Evolutionary conservation across 2,797 vertebrate genomes (phyloP), one percentile per base, ranked within the genome.

Genomic region (Sebastes alutus): DNA sequence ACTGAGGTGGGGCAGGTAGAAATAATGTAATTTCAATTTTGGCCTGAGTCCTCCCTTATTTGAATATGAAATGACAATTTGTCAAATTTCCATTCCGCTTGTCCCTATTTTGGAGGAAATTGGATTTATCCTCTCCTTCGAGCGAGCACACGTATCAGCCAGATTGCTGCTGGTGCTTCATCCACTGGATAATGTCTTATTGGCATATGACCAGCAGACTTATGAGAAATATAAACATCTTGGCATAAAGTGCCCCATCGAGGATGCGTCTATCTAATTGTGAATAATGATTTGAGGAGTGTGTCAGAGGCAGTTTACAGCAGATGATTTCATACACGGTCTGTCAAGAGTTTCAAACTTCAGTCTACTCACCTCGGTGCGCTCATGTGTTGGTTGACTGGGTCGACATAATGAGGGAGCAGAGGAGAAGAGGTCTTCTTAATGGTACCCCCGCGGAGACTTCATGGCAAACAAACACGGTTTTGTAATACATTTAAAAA

Each of bases 51-150:
- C 32, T 72, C 14, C 54, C 42, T 80, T 82, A 75, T 89, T 86
- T 86, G 22, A 58, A 77, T 78, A 78, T 81, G 75, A 87, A 86
- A 87, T 79, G 59, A 77, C 66, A 59, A 80, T 85, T 91, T 89
- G 63, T 85, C 66, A 71, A 59, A 85, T 87, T 81, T 86, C 35
- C 35, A 55, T 70, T 70, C 20, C 0, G 6, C 74, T 76, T 78
- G 46, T 64, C 33, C 52, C 23, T 55, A 11, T 84, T 81, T 85
- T 64, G n/a, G 55, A 58, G 38, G 32, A 75, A 76, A 87, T 89
- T 64, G 49, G 30, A 80, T 78, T 75, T 5, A 74, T 81, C 65
- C 14, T 82, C 54, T 80, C 3, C 62, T 67, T 67, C 23, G 7
- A 77, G 69, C 22, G 16, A 55, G 78, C 59, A 33, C 46, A 56